A percentile compares a stretch with the other conserved stretches of the same genome.
phyloP scores from a whole-genome alignment of 1,140 invertebrate species.

The Phocides pigmalion region DNA sequence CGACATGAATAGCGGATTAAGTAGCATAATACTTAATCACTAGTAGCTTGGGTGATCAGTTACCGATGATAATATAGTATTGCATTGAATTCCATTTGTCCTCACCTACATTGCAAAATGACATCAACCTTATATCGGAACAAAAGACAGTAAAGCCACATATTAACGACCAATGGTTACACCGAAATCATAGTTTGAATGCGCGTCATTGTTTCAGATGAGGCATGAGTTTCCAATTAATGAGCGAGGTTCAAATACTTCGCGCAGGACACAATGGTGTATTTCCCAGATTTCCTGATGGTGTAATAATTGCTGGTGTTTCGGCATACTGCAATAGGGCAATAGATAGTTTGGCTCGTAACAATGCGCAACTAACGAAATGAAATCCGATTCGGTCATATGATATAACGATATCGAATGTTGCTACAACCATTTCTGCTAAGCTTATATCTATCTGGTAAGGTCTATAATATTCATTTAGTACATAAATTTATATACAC shows the following conservation, averaged over 20 bases:
- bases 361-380: constrained; percentile 6
- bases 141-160: not conserved
- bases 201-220: constrained; percentile 13
- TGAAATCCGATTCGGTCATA: constrained; percentile 1
- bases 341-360: constrained; percentile 16
- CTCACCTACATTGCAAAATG: not conserved
- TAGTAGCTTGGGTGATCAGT: no score
- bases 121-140: not conserved
- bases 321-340: not conserved
- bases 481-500: no score
- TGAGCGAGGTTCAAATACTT: constrained; percentile 8
- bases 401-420: not conserved
- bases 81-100: no score
- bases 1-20: no score
- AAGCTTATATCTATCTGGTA: no score
- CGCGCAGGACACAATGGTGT: not conserved
- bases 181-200: constrained; percentile 7
- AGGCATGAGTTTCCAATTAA: constrained; percentile 20
- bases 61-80: no score
- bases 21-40: no score
- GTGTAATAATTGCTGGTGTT: constrained; percentile 22
- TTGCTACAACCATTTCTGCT: no score
- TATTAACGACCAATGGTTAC: not conserved
- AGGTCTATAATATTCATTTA: no score
- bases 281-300: constrained; percentile 13